Evolutionary conservation across 2,888 invertebrate species (phyloP).

Genomic region (Eristalinus sepulchralis): DNA sequence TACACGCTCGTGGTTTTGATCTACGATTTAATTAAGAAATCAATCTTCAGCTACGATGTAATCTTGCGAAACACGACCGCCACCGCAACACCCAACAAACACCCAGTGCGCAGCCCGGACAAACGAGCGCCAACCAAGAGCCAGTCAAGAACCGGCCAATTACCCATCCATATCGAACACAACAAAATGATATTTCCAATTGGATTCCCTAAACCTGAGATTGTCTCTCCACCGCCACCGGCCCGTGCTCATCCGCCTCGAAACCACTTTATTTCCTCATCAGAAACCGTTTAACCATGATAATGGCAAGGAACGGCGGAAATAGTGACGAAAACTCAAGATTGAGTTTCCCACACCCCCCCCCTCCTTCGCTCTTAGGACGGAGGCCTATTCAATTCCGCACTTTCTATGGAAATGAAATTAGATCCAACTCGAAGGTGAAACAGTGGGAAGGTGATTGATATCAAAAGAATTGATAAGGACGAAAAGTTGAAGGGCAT

Average conservation of each 20-base stretch:
- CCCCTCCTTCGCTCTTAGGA: neutral
- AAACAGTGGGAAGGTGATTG: slow-evolving; percentile 42
- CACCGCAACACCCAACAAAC: neutral
- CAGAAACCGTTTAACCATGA: slow-evolving; percentile 53
- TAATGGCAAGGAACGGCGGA: slow-evolving; percentile 6
- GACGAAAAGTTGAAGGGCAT: slow-evolving; percentile 18
- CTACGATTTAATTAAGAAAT: slow-evolving; percentile 58
- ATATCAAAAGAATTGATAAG: slow-evolving; percentile 37
- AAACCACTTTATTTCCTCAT: slow-evolving; percentile 60
- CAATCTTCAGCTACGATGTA: slow-evolving; percentile 35
- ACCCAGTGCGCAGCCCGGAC: no score
- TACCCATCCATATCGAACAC: slow-evolving; percentile 20
- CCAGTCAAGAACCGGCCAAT: neutral
- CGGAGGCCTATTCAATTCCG: neutral
- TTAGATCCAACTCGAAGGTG: slow-evolving; percentile 18
- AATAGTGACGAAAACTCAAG: slow-evolving; percentile 8
- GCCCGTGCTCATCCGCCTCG: slow-evolving; percentile 13
- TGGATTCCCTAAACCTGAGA: slow-evolving; percentile 25
- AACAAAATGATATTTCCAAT: slow-evolving; percentile 48
- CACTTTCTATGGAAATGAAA: slow-evolving; percentile 35
- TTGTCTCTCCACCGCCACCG: slow-evolving; percentile 19
- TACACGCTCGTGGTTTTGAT: slow-evolving; percentile 28
- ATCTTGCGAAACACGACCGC: neutral
- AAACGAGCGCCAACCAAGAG: no score
- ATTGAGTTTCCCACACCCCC: slow-evolving; percentile 15